phyloP scores from a whole-genome alignment of 2,888 invertebrate genomes.

The Mythimna loreyi region DNA sequence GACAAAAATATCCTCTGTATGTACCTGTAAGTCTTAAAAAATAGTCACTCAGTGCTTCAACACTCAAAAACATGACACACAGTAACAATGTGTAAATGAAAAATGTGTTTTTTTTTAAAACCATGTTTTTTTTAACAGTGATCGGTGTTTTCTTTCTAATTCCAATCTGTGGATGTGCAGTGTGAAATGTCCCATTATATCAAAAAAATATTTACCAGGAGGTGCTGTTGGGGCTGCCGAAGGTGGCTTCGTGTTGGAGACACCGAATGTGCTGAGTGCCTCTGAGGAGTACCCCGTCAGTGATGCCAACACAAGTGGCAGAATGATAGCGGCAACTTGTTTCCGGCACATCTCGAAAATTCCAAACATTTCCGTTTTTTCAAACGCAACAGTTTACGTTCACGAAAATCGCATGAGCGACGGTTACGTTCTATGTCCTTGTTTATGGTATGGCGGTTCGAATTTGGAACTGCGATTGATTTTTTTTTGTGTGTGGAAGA shows the following conservation, averaged over 20 bases:
- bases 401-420: conserved; percentile 38
- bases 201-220: conserved; percentile 88
- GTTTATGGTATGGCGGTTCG: conserved; percentile 51
- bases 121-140: conserved; percentile 45
- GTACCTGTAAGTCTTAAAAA: conserved; percentile 62
- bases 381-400: conserved; percentile 51
- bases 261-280: conserved; percentile 93
- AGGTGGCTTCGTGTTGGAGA: conserved; percentile 91
- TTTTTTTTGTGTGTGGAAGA: conserved; percentile 14
- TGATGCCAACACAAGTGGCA: conserved; percentile 79
- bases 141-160: conserved; percentile 48
- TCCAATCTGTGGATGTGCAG: conserved; percentile 59
- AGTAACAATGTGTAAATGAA: conserved; percentile 44
- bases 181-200: conserved; percentile 82
- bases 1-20: conserved; percentile 60
- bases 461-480: conserved; percentile 64
- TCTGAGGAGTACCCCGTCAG: conserved; percentile 88
- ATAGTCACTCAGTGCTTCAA: conserved; percentile 48
- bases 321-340: conserved; percentile 78
- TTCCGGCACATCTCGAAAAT: conserved; percentile 82
- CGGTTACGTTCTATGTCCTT: conserved; percentile 56
- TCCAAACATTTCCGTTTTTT: conserved; percentile 67
- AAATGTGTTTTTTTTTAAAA: conserved; percentile 47
- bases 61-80: conserved; percentile 50
- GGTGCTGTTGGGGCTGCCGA: conserved; percentile 90